Evolutionary conservation across 2,113 vertebrate species (phyloP).

Genomic region (Scytalopus superciliaris): DNA sequence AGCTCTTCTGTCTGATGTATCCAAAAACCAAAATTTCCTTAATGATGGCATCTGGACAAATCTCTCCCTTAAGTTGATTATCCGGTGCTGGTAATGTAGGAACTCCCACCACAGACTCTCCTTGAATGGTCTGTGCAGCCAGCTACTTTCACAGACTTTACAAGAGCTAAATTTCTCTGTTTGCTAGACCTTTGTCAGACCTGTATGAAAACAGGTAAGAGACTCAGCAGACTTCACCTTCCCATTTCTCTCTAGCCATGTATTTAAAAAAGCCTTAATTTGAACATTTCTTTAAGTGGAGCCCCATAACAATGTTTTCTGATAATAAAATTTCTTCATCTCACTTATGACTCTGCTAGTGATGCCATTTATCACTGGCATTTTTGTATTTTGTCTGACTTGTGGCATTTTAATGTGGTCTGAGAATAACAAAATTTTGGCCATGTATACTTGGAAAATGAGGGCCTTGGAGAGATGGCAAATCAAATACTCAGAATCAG

Average conservation of each 20-base stretch:
- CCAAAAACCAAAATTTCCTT: background rate
- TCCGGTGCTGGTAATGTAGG: rapidly evolving
- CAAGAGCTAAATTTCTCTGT: background rate
- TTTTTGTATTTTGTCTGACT: background rate
- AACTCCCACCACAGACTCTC: background rate
- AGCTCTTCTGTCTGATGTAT: background rate
- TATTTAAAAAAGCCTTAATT: background rate
- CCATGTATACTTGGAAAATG: background rate
- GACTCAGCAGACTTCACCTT: background rate
- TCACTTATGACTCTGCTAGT: background rate
- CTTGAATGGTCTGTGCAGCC: background rate
- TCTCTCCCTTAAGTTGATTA: background rate
- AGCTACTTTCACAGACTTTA: background rate
- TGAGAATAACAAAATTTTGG: background rate
- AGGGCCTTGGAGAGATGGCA: background rate
- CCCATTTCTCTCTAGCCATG: background rate
- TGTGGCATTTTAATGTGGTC: background rate
- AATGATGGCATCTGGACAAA: background rate
- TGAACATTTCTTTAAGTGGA: background rate
- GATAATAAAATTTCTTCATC: background rate
- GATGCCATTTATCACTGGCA: background rate
- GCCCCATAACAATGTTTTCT: rapidly evolving
- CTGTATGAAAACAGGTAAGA: background rate
- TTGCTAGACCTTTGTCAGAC: background rate
- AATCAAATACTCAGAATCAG: background rate